Evolutionary conservation across 1,140 invertebrate species (phyloP).

Genomic region (Brachionus rotundiformis): DNA sequence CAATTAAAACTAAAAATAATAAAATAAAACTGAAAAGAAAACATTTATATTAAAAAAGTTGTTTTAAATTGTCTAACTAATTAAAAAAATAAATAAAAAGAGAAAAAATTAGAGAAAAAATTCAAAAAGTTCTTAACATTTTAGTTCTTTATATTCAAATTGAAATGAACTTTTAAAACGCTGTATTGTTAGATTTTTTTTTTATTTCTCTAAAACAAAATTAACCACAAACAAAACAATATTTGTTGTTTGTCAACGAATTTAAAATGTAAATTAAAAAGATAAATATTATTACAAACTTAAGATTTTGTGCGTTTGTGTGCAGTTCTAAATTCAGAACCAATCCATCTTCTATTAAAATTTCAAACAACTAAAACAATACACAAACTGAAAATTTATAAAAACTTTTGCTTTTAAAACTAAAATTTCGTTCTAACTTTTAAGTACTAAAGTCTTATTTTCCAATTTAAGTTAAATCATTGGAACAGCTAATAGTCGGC

Average conservation of each 20-base stretch:
- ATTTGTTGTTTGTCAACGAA: constrained; percentile 14
- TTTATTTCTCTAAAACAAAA: too few species aligned
- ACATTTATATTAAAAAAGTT: too few species aligned
- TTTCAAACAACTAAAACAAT: constrained; percentile 11
- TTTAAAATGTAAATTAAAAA: constrained; percentile 19
- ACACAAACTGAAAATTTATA: constrained; percentile 13
- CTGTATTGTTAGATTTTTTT: neutral
- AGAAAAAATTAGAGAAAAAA: neutral
- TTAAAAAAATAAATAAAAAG: neutral
- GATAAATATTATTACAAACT: constrained; percentile 18
- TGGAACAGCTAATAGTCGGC: neutral
- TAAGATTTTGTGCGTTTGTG: constrained; percentile 12
- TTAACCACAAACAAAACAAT: constrained; percentile 15
- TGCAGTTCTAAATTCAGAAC: neutral
- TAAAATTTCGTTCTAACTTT: neutral
- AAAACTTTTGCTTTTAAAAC: too few species aligned
- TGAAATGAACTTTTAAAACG: constrained; percentile 3
- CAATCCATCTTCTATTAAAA: constrained; percentile 2
- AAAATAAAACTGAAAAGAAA: too few species aligned
- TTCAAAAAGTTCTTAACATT: neutral
- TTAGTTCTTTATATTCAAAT: neutral
- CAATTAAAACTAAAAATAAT: too few species aligned
- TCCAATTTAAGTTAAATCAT: neutral
- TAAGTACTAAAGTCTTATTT: neutral
- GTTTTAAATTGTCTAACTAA: too few species aligned